A percentile compares a stretch with the other conserved stretches of the same genome.
Evolutionary conservation across 2,888 invertebrate species (phyloP).

Genomic region (Phortica okadai): DNA sequence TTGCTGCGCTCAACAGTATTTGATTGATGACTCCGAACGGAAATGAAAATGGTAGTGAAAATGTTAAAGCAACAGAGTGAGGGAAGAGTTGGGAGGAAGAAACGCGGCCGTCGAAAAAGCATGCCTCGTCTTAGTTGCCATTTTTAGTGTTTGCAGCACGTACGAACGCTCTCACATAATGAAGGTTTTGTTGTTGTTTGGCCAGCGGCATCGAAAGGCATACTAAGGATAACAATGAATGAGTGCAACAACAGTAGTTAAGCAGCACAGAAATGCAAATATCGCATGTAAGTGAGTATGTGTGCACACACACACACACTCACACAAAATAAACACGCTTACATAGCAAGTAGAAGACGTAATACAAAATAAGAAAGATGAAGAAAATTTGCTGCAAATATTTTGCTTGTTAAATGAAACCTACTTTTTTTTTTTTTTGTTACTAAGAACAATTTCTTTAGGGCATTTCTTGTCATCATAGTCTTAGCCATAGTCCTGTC

Average conservation of each 20-base stretch:
- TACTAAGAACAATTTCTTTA: constrained; percentile 57
- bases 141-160: constrained; percentile 26
- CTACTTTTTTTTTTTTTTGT: constrained; percentile 51
- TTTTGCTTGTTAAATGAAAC: constrained; percentile 71
- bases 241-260: constrained; percentile 34
- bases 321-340: constrained; percentile 38
- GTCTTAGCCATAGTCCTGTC: neutral
- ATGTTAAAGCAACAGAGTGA: neutral
- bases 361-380: constrained; percentile 61
- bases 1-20: constrained; percentile 27
- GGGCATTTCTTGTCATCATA: constrained; percentile 54
- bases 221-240: constrained; percentile 27
- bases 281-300: constrained; percentile 51
- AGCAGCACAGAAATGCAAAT: constrained; percentile 44
- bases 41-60: neutral
- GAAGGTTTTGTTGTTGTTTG: neutral
- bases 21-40: constrained; percentile 30
- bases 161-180: neutral
- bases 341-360: constrained; percentile 1
- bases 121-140: constrained; percentile 13
- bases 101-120: neutral
- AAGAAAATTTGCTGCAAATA: constrained; percentile 70
- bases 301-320: constrained; percentile 34
- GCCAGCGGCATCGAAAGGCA: constrained; percentile 14
- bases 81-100: neutral